A percentile compares a stretch with the other conserved stretches of the same genome.
phyloP scores from a whole-genome alignment of 2,113 vertebrate species.

The Rattus norvegicus region GRCr8 NC_086021.1:33356501-33357000 shows the following conservation, averaged over 20 bases:
- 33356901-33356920: neutral
- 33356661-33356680: neutral
- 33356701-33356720: neutral
- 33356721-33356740: neutral
- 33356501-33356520: neutral
- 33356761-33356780: neutral
- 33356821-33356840: neutral
- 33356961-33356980: neutral
- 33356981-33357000: neutral
- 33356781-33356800: neutral
- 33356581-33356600: neutral
- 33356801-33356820: fast-evolving
- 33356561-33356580: neutral
- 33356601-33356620: neutral
- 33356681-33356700: neutral
- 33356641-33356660: neutral
- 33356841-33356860: neutral
- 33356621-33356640: neutral
- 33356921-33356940: neutral
- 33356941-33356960: neutral
- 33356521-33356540: neutral
- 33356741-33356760: neutral
- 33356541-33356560: neutral
- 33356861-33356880: fast-evolving
- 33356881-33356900: neutral